phyloP scores from a whole-genome alignment of 2,113 vertebrate species.

The Forbesichthys papilliferus region DNA sequence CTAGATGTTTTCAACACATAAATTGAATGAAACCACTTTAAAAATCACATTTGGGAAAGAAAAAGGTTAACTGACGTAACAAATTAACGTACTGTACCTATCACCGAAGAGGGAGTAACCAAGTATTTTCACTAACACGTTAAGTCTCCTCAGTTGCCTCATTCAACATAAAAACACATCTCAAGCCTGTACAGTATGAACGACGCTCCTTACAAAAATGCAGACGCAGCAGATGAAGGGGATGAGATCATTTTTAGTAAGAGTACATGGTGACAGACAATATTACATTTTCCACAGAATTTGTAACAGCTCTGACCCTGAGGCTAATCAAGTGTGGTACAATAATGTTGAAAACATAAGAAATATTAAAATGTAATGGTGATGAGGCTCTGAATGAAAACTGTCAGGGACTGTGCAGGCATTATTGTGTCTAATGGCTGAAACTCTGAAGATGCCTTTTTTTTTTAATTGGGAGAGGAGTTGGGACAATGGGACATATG shows the following conservation, averaged over 20 bases:
- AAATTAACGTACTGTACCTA: slow-evolving; percentile 34
- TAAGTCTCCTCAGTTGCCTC: slow-evolving; percentile 16
- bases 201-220: slow-evolving; percentile 50
- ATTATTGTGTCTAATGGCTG: not conserved
- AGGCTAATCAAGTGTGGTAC: slow-evolving; percentile 1
- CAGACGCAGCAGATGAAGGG: slow-evolving; percentile 41
- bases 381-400: not conserved
- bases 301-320: not conserved
- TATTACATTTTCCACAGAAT: slow-evolving; percentile 19
- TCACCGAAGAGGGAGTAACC: slow-evolving; percentile 46
- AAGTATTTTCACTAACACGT: slow-evolving; percentile 45
- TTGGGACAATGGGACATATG: not conserved
- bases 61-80: slow-evolving; percentile 44
- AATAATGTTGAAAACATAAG: not conserved
- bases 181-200: slow-evolving; percentile 45
- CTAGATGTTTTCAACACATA: slow-evolving; percentile 49
- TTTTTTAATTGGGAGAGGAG: not conserved
- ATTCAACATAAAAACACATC: slow-evolving; percentile 40
- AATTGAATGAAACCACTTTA: slow-evolving; percentile 54
- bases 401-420: not conserved
- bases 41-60: slow-evolving; percentile 56
- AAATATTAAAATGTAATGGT: not conserved
- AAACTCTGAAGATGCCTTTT: not conserved
- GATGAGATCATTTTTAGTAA: slow-evolving; percentile 25
- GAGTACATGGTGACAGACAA: slow-evolving; percentile 15